These are phyloP conservation scores for Hirtodrosophila trivittata DNA, from an alignment of 2,888 invertebrate genomes.

Conservation along the genomic window DNA sequence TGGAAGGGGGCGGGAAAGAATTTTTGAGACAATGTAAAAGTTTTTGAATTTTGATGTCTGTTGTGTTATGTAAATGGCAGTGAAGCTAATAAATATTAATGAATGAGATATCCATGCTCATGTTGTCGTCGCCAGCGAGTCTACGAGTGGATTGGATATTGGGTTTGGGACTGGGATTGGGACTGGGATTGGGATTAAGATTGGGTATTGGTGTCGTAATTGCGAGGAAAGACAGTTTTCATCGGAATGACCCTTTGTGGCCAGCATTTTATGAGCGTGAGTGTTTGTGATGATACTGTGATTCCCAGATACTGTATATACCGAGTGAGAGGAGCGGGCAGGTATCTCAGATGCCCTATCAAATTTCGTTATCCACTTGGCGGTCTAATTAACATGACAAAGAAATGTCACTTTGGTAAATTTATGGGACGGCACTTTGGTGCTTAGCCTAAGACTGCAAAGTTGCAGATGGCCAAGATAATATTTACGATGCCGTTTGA, in stretches of 20 bases:
- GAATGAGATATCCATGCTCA: constrained; percentile 50
- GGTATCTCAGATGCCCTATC: constrained; percentile 78
- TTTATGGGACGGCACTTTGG: constrained; percentile 69
- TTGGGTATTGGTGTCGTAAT: constrained; percentile 7
- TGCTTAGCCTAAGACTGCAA: constrained; percentile 46
- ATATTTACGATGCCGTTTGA: constrained; percentile 77
- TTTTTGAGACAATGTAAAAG: constrained; percentile 25
- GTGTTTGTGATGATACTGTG: constrained; percentile 45
- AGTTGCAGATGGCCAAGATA: constrained; percentile 69
- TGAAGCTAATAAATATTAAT: constrained; percentile 53
- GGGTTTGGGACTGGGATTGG: neutral
- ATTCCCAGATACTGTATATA: neutral
- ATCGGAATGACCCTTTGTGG: constrained; percentile 49
- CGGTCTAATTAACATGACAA: constrained; percentile 82
- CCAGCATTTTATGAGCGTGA: constrained; percentile 48
- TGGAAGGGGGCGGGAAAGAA: too few relatives aligned
- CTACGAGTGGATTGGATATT: constrained; percentile 33
- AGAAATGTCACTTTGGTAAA: constrained; percentile 70
- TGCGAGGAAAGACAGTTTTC: constrained; percentile 39
- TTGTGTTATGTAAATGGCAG: constrained; percentile 48
- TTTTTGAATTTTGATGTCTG: constrained; percentile 29
- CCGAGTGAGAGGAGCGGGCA: constrained; percentile 14
- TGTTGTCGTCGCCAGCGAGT: constrained; percentile 65
- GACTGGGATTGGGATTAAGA: neutral
- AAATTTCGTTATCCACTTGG: constrained; percentile 72